Evolutionary conservation across 1,140 invertebrate genomes (phyloP), one percentile per base, ranked within the genome.

Genomic region (Pseudobourletiella spinata): DNA sequence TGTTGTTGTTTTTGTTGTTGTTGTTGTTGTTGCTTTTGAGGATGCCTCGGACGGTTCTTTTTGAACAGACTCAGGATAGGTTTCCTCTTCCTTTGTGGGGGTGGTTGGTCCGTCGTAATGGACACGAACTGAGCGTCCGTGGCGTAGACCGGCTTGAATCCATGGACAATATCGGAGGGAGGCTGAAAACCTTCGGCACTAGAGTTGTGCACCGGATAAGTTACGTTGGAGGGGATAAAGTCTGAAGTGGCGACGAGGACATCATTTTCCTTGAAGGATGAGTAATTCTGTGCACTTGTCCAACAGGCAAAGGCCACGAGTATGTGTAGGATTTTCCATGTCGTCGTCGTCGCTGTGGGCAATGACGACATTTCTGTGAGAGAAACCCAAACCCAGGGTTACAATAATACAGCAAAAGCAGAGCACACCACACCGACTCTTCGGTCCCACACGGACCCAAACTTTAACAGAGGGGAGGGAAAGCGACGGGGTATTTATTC

Each of bases 81-180:
- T 29, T 63, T 63, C 20, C 54, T 3, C 32, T 35, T 46, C 26
- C 50, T 26, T 20, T 35, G 52, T 11, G 60, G 51, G 22, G 24
- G 56, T 0, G 60, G 57, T 18, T 39, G 29, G 43, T 67, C 56
- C 8, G 67, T 69, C 1, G 67, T 69, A 25, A 69, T 57, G n/a
- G 57, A 61, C 4, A 69, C 61, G 26, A 66, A 69, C 51, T 65
- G 61, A 2, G 67, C 62, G 28, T 69, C 67, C 28, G 61, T 63
- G 14, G 58, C 43, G 26, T 64, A 69, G 1, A 69, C 64, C 11
- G 67, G 67, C 35, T 66, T 63, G 22, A 69, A 69, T 15, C 67
- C 67, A 30, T 65, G 64, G 20, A 69, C 55, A 25, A 66, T 20
- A 11, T 66, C 64, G 4, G 42, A 35, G 18, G 64, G 64, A 18